phyloP scores from a whole-genome alignment of 2,113 vertebrate species.

The Apodemus sylvaticus region DNA sequence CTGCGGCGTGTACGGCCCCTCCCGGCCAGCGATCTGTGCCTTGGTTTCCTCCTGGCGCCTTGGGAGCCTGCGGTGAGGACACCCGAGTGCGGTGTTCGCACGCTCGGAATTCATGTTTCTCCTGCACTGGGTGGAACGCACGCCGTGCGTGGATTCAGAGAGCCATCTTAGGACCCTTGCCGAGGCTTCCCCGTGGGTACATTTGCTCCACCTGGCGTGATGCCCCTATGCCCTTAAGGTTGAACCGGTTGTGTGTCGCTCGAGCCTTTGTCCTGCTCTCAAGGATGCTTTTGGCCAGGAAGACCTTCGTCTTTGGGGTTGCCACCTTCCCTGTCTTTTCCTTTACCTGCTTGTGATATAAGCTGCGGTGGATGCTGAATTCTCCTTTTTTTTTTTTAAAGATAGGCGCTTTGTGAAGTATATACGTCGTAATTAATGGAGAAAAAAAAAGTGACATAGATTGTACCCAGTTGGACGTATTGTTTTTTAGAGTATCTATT shows the following conservation, averaged over 20 bases:
- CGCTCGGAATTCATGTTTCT: neutral
- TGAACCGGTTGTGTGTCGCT: neutral
- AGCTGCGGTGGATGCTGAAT: neutral
- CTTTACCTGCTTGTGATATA: fast-evolving
- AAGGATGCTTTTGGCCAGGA: neutral
- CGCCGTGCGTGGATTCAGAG: neutral
- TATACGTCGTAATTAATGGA: neutral
- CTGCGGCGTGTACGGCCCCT: neutral
- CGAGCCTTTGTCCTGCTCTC: slow-evolving; percentile 51
- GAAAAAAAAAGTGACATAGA: neutral
- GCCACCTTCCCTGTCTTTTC: neutral
- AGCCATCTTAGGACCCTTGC: neutral
- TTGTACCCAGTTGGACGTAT: neutral
- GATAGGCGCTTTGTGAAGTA: neutral
- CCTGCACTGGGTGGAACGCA: neutral
- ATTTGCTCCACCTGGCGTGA: neutral
- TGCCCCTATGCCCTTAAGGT: neutral
- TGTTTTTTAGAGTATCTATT: neutral
- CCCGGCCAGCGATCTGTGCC: neutral
- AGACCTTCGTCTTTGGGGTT: neutral
- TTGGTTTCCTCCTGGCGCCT: fast-evolving
- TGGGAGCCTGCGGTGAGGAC: neutral
- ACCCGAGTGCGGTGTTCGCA: neutral
- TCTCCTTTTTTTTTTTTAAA: neutral
- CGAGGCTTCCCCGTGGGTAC: fast-evolving